Percentiles rank a stretch among this genome's conserved stretches.
These are phyloP conservation scores for Tachysurus fulvidraco DNA, from an alignment of 2,113 vertebrate genomes.

Conservation along the genomic window DNA sequence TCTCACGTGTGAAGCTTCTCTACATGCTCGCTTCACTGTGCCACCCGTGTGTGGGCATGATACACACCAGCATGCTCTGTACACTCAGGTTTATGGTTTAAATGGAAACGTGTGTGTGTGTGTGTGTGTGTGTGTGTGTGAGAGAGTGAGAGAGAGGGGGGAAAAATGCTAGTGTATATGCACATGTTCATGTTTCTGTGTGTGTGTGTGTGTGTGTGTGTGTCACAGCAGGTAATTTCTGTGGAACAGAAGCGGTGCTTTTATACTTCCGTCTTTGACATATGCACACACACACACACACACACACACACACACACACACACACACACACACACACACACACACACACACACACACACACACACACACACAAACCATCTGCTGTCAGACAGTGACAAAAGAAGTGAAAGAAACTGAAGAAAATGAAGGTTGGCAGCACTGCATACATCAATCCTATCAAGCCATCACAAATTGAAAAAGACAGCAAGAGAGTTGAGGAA, in stretches of 20 bases:
- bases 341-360: neutral
- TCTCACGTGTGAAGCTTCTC: neutral
- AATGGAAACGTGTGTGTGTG: neutral
- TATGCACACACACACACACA: neutral
- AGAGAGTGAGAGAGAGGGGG: no score
- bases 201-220: no score
- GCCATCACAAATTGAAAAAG: neutral
- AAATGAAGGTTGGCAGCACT: neutral
- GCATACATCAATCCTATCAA: neutral
- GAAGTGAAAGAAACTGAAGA: neutral
- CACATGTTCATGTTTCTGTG: no score
- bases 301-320: constrained; percentile 34
- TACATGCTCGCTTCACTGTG: neutral
- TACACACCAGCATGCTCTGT: neutral
- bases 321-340: constrained; percentile 7
- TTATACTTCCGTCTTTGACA: constrained; percentile 35
- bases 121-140: neutral
- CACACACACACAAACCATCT: neutral
- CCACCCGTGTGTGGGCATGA: neutral
- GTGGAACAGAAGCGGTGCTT: constrained; percentile 44
- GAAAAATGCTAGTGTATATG: neutral
- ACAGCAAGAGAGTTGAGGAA: neutral
- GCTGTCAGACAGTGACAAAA: neutral
- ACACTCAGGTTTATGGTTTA: neutral
- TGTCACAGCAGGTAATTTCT: constrained; percentile 57